Evolutionary conservation across 2,113 vertebrate genomes (phyloP).

Genomic region (Prunella fulvescens): DNA sequence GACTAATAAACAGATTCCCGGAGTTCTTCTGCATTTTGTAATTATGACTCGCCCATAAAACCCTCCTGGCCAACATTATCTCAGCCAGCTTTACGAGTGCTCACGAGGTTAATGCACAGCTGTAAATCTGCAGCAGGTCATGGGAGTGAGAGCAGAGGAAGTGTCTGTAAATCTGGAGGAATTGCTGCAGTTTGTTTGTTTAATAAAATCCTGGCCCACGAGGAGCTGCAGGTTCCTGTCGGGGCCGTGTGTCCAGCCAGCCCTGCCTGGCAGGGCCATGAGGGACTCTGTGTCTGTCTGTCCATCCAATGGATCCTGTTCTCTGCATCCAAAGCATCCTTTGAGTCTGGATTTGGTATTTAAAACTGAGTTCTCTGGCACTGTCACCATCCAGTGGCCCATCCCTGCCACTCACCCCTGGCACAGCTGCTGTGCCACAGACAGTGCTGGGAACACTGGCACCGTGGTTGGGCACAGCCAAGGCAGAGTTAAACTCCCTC

Average conservation of each 20-base stretch:
- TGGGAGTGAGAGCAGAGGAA: slow-evolving; percentile 52
- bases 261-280: fast-evolving
- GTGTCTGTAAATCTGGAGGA: slow-evolving; percentile 64
- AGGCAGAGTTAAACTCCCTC: neutral
- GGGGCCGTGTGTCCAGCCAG: fast-evolving
- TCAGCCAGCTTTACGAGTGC: slow-evolving; percentile 62
- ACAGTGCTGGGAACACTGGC: fast-evolving
- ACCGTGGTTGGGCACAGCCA: fast-evolving
- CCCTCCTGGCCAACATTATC: slow-evolving; percentile 67
- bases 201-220: slow-evolving; percentile 40
- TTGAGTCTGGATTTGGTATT: neutral
- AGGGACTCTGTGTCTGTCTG: fast-evolving
- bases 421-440: neutral
- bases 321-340: neutral
- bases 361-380: neutral
- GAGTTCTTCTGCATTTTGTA: slow-evolving; percentile 46
- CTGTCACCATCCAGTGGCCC: neutral
- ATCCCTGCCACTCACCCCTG: fast-evolving
- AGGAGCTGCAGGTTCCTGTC: neutral
- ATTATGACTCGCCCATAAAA: slow-evolving; percentile 65
- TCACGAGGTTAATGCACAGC: slow-evolving; percentile 67
- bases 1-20: slow-evolving; percentile 23
- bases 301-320: fast-evolving
- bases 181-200: slow-evolving; percentile 64
- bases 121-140: slow-evolving; percentile 61